Conservation (phyloP, 2,113 vertebrate species). For the Ctenomys sociabilis region DNA sequence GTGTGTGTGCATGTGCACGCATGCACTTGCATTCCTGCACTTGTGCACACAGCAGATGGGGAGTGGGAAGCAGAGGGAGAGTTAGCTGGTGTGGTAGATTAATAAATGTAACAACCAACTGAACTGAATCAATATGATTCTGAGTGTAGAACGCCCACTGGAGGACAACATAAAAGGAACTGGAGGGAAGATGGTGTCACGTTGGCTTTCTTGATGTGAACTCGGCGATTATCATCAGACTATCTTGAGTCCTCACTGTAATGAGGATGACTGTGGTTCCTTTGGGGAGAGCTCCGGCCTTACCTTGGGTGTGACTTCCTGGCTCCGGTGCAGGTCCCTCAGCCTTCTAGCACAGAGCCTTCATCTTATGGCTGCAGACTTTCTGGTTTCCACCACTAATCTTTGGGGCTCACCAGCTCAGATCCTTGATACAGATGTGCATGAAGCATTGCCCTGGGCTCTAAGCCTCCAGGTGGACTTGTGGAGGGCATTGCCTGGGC, state of each 20-base stretch:
- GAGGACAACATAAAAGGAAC: neutral
- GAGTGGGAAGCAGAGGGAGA: too few species aligned
- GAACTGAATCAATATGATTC: neutral
- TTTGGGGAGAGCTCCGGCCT: neutral
- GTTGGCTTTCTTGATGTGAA: neutral
- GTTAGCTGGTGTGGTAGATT: neutral
- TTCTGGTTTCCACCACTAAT: neutral
- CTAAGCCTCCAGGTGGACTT: neutral
- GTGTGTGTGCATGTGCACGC: too few species aligned
- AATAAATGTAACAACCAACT: too few species aligned
- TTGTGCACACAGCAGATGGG: too few species aligned
- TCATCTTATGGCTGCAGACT: neutral
- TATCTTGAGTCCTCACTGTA: neutral
- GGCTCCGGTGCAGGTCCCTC: neutral
- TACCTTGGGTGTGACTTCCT: neutral
- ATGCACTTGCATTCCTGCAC: neutral
- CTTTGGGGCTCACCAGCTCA: neutral
- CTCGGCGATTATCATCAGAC: neutral
- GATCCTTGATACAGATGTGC: neutral
- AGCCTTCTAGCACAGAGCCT: neutral
- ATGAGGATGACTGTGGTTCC: neutral
- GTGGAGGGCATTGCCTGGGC: neutral
- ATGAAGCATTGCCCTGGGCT: neutral
- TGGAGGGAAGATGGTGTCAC: neutral
- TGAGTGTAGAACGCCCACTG: neutral